phyloP scores from a whole-genome alignment of 2,113 vertebrate species.

The Sclerurus mexicanus region DNA sequence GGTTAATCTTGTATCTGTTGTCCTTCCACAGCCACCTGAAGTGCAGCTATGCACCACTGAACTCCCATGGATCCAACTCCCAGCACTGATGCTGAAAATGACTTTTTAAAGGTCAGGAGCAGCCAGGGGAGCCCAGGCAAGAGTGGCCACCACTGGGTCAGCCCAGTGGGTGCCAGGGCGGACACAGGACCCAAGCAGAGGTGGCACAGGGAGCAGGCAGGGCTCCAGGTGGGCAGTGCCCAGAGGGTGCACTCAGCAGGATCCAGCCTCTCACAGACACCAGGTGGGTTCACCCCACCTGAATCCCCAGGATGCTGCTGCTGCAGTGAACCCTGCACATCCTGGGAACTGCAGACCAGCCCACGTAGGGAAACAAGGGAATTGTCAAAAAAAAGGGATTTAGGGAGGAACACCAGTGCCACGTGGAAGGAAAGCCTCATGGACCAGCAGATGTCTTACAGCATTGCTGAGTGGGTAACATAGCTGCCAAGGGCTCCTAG shows the following conservation, averaged over 20 bases:
- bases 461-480: fast-evolving
- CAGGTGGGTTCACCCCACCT: fast-evolving
- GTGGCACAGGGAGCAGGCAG: not conserved
- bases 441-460: not conserved
- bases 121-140: not conserved
- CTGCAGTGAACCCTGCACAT: not conserved
- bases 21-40: not conserved
- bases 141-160: not conserved
- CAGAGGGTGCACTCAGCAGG: not conserved
- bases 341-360: not conserved
- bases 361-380: not conserved
- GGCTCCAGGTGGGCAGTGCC: not conserved
- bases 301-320: not conserved
- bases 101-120: not conserved
- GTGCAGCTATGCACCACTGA: fast-evolving
- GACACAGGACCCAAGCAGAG: not conserved
- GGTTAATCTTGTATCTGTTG: not conserved
- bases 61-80: not conserved
- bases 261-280: not conserved
- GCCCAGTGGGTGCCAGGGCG: fast-evolving
- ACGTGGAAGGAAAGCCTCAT: not conserved
- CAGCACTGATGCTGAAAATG: not conserved
- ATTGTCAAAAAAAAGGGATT: not conserved
- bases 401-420: not conserved
- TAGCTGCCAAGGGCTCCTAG: not conserved